A percentile compares a stretch with the other conserved stretches of the same genome.
These are phyloP conservation scores for Hiodon tergisus DNA, from an alignment of 2,113 vertebrate genomes.

Conservation along the genomic window DNA sequence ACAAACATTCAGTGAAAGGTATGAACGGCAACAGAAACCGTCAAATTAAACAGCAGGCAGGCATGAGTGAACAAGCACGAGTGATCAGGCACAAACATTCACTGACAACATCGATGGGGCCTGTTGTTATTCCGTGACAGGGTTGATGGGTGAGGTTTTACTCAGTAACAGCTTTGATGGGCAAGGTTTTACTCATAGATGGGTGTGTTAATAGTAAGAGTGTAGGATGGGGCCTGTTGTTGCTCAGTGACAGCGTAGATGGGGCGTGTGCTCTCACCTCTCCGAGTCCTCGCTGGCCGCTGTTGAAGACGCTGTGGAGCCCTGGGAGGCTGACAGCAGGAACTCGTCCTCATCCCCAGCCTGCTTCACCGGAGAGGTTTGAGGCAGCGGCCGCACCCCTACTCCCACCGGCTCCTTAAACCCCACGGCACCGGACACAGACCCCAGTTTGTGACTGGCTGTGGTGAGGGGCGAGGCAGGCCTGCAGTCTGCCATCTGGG, in stretches of 20 bases:
- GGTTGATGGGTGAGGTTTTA: too few species aligned
- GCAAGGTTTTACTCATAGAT: too few species aligned
- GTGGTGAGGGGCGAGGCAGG: not conserved
- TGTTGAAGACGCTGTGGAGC: conserved; percentile 61
- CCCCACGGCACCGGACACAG: conserved; percentile 20
- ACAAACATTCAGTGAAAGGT: too few species aligned
- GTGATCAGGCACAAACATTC: too few species aligned
- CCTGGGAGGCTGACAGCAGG: conserved; percentile 64
- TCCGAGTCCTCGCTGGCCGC: conserved; percentile 70
- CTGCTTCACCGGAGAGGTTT: conserved; percentile 19
- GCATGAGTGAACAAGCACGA: too few species aligned
- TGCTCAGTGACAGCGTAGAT: not conserved
- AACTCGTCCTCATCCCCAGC: conserved; percentile 21
- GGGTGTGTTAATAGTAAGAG: too few species aligned
- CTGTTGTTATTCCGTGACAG: too few species aligned
- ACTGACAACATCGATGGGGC: too few species aligned
- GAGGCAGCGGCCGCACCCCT: conserved; percentile 15
- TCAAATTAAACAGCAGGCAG: too few species aligned
- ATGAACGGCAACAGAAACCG: too few species aligned
- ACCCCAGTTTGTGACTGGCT: not conserved
- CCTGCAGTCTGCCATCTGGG: conserved; percentile 8
- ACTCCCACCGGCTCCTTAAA: conserved; percentile 49
- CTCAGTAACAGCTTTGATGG: too few species aligned
- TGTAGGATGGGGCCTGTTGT: not conserved
- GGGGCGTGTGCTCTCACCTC: conserved; percentile 53